Percentiles rank a stretch among this genome's conserved stretches.
Evolutionary conservation across 2,113 vertebrate genomes (phyloP).

Genomic region (Myrmecobius fasciatus): DNA sequence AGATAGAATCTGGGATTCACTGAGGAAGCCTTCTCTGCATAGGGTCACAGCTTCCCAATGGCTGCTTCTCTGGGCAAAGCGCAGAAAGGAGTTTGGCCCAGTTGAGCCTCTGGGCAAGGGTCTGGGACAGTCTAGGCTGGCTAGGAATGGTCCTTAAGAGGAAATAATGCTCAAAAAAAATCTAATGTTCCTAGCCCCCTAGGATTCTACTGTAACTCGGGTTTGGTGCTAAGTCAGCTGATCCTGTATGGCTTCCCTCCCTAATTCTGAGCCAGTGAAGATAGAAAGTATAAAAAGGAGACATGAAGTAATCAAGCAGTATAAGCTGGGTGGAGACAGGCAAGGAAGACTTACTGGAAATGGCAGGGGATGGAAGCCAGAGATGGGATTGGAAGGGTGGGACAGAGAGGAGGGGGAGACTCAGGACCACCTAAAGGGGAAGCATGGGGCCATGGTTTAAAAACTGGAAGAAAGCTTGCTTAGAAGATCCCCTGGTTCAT

Average conservation of each 20-base stretch:
- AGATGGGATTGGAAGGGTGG: background rate
- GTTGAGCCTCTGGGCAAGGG: background rate
- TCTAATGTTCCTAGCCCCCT: background rate
- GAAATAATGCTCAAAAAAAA: background rate
- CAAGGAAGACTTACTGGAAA: constrained; percentile 66
- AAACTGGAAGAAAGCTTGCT: background rate
- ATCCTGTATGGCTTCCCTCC: constrained; percentile 37
- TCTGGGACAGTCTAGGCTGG: background rate
- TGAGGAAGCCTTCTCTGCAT: background rate
- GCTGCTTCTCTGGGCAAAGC: background rate
- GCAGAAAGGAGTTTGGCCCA: background rate
- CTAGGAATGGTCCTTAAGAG: background rate
- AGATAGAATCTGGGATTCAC: background rate
- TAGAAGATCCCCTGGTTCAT: background rate
- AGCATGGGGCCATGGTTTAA: background rate
- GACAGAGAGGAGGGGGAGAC: background rate
- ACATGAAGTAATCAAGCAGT: constrained; percentile 70
- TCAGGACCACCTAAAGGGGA: background rate
- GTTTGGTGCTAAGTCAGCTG: constrained; percentile 74
- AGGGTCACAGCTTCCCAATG: background rate
- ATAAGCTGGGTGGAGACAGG: constrained; percentile 63
- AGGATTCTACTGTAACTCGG: constrained; percentile 47
- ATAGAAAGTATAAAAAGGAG: constrained; percentile 72
- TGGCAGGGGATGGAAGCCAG: constrained; percentile 5
- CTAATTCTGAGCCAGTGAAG: constrained; percentile 66